These are phyloP conservation scores for Synodontis membranacea DNA, from an alignment of 2,113 vertebrate genomes.

Conservation along the genomic window DNA sequence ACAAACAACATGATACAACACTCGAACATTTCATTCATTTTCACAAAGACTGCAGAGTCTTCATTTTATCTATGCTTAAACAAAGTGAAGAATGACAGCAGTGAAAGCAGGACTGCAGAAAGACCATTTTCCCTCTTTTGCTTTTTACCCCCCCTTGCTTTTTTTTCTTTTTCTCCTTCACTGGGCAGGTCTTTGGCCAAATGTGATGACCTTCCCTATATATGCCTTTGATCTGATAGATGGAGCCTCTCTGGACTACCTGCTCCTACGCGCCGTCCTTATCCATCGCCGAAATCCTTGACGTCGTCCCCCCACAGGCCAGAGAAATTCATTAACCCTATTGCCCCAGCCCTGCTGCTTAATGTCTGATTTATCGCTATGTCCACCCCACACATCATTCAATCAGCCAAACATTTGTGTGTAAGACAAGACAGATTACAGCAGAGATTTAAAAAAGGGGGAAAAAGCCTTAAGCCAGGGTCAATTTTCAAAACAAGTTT, in stretches of 20 bases:
- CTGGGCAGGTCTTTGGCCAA: constrained; percentile 61
- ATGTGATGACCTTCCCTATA: constrained; percentile 67
- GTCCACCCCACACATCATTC: constrained; percentile 56
- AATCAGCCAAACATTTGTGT: constrained; percentile 57
- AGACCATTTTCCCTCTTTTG: constrained; percentile 21
- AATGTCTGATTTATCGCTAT: constrained; percentile 75
- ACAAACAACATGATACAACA: background rate
- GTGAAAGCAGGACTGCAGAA: constrained; percentile 25
- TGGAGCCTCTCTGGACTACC: constrained; percentile 72
- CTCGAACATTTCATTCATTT: background rate
- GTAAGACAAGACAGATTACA: constrained; percentile 71
- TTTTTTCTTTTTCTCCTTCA: constrained; percentile 45
- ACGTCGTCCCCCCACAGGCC: constrained; percentile 50
- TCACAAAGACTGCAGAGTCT: background rate
- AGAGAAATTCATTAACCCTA: constrained; percentile 74
- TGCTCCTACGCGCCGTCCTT: constrained; percentile 72
- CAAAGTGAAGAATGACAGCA: constrained; percentile 37
- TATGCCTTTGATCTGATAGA: constrained; percentile 77
- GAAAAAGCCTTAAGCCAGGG: constrained; percentile 52
- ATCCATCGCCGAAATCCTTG: constrained; percentile 68
- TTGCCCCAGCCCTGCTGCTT: constrained; percentile 69
- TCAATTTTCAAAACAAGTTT: constrained; percentile 69
- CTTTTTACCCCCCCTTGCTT: background rate
- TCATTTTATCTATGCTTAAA: constrained; percentile 14
- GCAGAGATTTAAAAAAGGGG: constrained; percentile 56